A percentile compares a stretch with the other conserved stretches of the same genome.
These are phyloP conservation scores for Pomacea canaliculata DNA, from an alignment of 2,888 invertebrate species.

Conservation along the genomic window DNA sequence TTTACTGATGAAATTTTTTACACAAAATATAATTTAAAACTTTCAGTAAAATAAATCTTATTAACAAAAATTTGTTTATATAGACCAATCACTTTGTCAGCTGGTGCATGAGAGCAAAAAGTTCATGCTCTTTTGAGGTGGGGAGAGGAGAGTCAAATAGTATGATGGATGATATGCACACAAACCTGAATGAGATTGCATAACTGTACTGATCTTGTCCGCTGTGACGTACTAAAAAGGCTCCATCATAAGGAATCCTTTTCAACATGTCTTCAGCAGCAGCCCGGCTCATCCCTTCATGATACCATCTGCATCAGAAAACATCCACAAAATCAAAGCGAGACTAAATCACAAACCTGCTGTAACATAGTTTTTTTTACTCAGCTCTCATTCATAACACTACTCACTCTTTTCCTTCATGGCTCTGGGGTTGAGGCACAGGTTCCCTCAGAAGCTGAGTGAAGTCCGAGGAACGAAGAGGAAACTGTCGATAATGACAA, in stretches of 20 bases:
- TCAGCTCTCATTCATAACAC: neutral
- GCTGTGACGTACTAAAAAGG: slow-evolving; percentile 92
- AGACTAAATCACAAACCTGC: neutral
- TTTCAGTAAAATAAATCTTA: neutral
- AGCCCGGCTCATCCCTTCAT: slow-evolving; percentile 82
- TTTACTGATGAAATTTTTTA: neutral
- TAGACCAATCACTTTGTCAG: no score
- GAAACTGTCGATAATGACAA: slow-evolving; percentile 88
- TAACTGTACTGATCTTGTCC: slow-evolving; percentile 84
- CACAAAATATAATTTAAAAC: neutral
- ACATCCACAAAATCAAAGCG: neutral
- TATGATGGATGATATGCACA: neutral
- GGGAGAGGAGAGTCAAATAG: no score
- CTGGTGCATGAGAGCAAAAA: no score
- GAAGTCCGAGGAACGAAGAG: slow-evolving; percentile 90
- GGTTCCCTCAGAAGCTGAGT: slow-evolving; percentile 88
- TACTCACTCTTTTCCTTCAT: slow-evolving; percentile 83
- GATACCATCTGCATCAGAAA: slow-evolving; percentile 80
- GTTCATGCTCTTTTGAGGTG: no score
- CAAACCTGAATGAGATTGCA: slow-evolving; percentile 91
- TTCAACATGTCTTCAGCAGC: slow-evolving; percentile 91
- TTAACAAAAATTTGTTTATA: neutral
- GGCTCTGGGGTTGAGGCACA: slow-evolving; percentile 94
- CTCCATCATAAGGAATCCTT: slow-evolving; percentile 88
- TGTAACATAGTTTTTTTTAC: no score